Evolutionary conservation across 2,113 vertebrate species (phyloP).

Genomic region (Pelecanus crispus): DNA sequence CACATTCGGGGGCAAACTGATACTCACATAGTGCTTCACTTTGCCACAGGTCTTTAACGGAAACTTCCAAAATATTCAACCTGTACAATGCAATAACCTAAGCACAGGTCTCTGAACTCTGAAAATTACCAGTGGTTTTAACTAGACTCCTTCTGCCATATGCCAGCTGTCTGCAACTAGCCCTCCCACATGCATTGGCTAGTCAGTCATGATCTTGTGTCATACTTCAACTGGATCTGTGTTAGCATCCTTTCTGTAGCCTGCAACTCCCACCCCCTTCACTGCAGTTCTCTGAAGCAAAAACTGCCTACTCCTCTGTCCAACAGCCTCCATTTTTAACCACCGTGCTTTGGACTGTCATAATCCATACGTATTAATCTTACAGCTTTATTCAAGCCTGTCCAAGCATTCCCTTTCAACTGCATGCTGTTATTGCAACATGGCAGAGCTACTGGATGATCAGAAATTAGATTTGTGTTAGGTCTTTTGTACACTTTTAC

Average conservation of each 20-base stretch:
- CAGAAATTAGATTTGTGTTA: not conserved
- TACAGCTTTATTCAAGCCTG: not conserved
- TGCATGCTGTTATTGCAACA: not conserved
- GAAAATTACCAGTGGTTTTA: not conserved
- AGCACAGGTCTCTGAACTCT: not conserved
- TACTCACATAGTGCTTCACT: not conserved
- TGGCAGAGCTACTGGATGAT: not conserved
- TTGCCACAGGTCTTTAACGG: not conserved
- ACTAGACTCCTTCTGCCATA: not conserved
- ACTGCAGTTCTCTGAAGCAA: not conserved
- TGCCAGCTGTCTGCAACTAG: not conserved
- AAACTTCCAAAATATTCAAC: not conserved
- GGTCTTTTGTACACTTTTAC: not conserved
- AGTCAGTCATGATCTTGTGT: not conserved
- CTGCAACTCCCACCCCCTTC: not conserved
- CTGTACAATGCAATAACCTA: not conserved
- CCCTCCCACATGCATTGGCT: not conserved
- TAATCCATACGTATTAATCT: not conserved
- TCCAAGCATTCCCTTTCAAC: not conserved
- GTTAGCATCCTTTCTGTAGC: not conserved
- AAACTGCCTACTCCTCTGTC: not conserved
- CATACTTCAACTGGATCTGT: not conserved
- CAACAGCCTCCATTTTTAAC: not conserved
- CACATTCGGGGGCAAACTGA: not conserved
- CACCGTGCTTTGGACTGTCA: not conserved